phyloP scores from a whole-genome alignment of 1,140 invertebrate genomes.

The Nilaparvata lugens region DNA sequence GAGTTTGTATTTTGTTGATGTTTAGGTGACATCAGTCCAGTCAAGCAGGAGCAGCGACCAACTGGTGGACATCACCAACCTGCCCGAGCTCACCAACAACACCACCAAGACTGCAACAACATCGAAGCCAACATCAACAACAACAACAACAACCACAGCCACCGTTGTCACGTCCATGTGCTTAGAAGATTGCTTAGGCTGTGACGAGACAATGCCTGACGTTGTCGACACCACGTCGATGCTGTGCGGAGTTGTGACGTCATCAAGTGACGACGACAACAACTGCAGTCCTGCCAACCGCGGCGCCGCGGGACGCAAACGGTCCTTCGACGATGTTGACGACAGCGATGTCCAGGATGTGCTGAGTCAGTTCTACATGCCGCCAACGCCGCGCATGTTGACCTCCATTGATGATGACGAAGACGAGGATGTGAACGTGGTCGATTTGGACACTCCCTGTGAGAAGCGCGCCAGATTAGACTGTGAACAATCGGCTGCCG shows the following conservation, averaged over 20 bases:
- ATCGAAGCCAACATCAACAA: slow-evolving; percentile 29
- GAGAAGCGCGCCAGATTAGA: slow-evolving; percentile 20
- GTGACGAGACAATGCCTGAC: slow-evolving; percentile 21
- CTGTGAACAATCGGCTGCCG: slow-evolving; percentile 16
- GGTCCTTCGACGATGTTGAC: slow-evolving; percentile 43
- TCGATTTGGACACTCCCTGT: slow-evolving; percentile 22
- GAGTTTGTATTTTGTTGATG: too few species aligned
- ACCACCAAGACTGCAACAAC: slow-evolving; percentile 31
- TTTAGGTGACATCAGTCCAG: slow-evolving; percentile 15
- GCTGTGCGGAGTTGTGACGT: slow-evolving; percentile 5
- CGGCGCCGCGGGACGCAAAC: slow-evolving; percentile 32
- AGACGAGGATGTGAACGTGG: slow-evolving; percentile 32
- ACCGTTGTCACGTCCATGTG: slow-evolving; percentile 30
- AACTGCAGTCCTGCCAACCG: slow-evolving; percentile 31
- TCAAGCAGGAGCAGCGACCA: slow-evolving; percentile 16
- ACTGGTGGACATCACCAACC: slow-evolving; percentile 29
- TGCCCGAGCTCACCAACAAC: slow-evolving; percentile 32
- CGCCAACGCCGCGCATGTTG: slow-evolving; percentile 53
- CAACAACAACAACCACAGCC: slow-evolving; percentile 28
- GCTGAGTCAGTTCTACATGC: slow-evolving; percentile 59
- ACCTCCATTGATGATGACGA: slow-evolving; percentile 54
- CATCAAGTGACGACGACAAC: slow-evolving; percentile 28
- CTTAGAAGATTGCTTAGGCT: slow-evolving; percentile 27
- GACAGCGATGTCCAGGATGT: slow-evolving; percentile 50
- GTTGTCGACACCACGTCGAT: slow-evolving; percentile 30